Conservation (phyloP, 1,140 invertebrate species). For the Tetramorium simillimum region DNA sequence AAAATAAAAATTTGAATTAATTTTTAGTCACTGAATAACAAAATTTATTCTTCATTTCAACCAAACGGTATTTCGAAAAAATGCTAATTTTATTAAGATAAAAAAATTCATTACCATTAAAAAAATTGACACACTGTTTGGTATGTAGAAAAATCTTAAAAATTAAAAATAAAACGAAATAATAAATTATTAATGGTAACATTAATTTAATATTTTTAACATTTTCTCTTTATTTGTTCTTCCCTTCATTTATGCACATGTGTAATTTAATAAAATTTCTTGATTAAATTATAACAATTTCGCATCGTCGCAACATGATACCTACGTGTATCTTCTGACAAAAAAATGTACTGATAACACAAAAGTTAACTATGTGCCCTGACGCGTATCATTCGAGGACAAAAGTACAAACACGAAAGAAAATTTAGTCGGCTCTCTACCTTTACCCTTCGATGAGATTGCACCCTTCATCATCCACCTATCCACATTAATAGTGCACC, state of each 20-base stretch:
- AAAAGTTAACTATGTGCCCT: slow-evolving; percentile 44
- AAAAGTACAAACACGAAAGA: slow-evolving; percentile 20
- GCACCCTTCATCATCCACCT: slow-evolving; percentile 9
- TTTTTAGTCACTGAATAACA: background rate
- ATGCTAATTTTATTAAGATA: background rate
- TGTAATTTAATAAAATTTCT: slow-evolving; percentile 21
- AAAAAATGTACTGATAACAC: slow-evolving; percentile 17
- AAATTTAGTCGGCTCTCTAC: slow-evolving; percentile 18
- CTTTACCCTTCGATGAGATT: background rate
- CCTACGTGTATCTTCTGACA: background rate
- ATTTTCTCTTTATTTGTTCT: background rate
- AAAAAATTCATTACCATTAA: background rate
- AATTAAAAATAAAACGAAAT: background rate
- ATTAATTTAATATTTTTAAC: background rate
- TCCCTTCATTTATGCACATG: background rate
- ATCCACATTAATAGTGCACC: slow-evolving; percentile 63
- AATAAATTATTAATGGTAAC: background rate
- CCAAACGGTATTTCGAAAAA: background rate
- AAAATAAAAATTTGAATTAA: slow-evolving; percentile 22
- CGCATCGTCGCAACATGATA: background rate
- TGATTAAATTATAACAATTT: background rate
- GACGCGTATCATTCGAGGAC: slow-evolving; percentile 37
- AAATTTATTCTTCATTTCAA: background rate
- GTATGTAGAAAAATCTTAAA: background rate
- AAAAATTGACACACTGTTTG: background rate